Evolutionary conservation across 1,140 invertebrate species (phyloP).

Genomic region (Drosophila ohnishii): DNA sequence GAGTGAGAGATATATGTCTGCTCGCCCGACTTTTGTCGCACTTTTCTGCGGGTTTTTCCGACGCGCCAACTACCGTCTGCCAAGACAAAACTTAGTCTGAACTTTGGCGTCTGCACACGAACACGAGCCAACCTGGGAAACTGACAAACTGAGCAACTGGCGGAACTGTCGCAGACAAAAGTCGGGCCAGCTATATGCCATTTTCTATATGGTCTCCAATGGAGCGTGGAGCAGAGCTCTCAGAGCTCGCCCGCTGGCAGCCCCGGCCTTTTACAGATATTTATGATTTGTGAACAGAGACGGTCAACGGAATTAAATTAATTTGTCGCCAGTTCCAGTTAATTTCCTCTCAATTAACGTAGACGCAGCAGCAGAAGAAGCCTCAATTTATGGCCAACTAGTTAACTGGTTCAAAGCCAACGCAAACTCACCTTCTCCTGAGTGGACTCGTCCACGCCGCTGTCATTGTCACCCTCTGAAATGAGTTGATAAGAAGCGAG

Average conservation of each 20-base stretch:
- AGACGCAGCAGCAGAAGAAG: slow-evolving; percentile 40
- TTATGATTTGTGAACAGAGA: slow-evolving; percentile 76
- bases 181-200: slow-evolving; percentile 25
- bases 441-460: slow-evolving; percentile 89
- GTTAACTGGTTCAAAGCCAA: slow-evolving; percentile 21
- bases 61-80: slow-evolving; percentile 58
- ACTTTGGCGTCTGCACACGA: slow-evolving; percentile 58
- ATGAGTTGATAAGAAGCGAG: slow-evolving; percentile 21
- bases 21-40: slow-evolving; percentile 38
- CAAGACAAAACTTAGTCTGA: slow-evolving; percentile 74
- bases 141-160: slow-evolving; percentile 10
- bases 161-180: slow-evolving; percentile 34
- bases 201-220: slow-evolving; percentile 55
- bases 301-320: slow-evolving; percentile 68
- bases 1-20: slow-evolving; percentile 7
- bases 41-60: slow-evolving; percentile 62
- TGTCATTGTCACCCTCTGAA: slow-evolving; percentile 91
- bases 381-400: slow-evolving; percentile 27
- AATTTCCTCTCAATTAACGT: slow-evolving; percentile 77
- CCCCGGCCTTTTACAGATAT: slow-evolving; percentile 76
- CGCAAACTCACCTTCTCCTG: slow-evolving; percentile 87
- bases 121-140: slow-evolving; percentile 33
- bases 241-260: slow-evolving; percentile 38
- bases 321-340: slow-evolving; percentile 67
- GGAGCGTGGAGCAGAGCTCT: slow-evolving; percentile 57